phyloP scores from a whole-genome alignment of 2,888 invertebrate genomes.

The Cheilosia vulpina region DNA sequence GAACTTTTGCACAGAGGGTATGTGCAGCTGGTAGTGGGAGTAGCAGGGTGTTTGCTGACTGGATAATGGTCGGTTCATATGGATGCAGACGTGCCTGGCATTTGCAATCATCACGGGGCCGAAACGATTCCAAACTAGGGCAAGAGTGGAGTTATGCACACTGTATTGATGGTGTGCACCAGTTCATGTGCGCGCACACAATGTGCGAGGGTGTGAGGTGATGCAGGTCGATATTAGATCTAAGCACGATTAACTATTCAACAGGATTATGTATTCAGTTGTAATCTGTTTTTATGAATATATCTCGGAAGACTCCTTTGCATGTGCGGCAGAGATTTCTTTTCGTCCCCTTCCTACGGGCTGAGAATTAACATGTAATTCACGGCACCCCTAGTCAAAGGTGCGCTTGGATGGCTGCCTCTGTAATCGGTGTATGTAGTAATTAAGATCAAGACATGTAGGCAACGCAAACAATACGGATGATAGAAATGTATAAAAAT shows the following conservation, averaged over 20 bases:
- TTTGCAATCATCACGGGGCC: conserved; percentile 67
- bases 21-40: conserved; percentile 6
- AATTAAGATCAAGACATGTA: conserved; percentile 50
- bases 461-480: conserved; percentile 29
- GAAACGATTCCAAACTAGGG: conserved; percentile 69
- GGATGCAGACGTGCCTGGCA: conserved; percentile 73
- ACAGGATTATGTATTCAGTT: conserved; percentile 74
- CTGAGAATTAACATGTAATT: conserved; percentile 63
- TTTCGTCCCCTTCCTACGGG: conserved; percentile 22
- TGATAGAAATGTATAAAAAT: too few species aligned
- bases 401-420: conserved; percentile 23
- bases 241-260: conserved; percentile 75
- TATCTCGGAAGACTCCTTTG: conserved; percentile 39
- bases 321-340: conserved; percentile 24
- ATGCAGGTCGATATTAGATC: conserved; percentile 72
- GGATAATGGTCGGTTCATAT: conserved; percentile 76
- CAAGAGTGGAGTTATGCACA: conserved; percentile 63
- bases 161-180: conserved; percentile 37
- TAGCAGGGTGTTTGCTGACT: conserved; percentile 71
- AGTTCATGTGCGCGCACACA: conserved; percentile 48
- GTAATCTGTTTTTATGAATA: conserved; percentile 74
- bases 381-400: conserved; percentile 60
- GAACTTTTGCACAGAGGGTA: conserved; percentile 55
- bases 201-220: conserved; percentile 32
- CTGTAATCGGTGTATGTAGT: conserved; percentile 43